Base-by-base conservation (phyloP, 2,113 vertebrate species). In the Oceanites oceanicus region DNA sequence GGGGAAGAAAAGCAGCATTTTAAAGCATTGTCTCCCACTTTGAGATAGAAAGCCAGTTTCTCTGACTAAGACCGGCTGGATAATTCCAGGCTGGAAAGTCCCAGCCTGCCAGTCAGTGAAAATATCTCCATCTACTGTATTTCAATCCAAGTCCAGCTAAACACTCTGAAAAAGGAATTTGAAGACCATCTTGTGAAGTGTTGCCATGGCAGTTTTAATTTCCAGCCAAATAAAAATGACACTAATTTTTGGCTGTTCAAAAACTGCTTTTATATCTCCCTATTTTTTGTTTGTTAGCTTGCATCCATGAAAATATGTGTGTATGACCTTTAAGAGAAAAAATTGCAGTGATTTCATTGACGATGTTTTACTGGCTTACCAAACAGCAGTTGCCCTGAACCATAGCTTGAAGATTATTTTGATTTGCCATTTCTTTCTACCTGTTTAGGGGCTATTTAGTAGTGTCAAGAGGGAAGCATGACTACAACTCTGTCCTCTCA, bases 11-110 rank as follows among this genome's bases (percentile, higher is more conserved):
- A 25, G 2, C 17, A 50, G 26, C 73, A 91, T 74, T 97, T 97
- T 94, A 96, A 93, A 92, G 91, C 56, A 95, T 95, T 96, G 79
- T 94, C 94, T 95, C 89, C 82, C 23, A 71, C 88, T 92, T 89
- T 63, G 90, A 97, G 95, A 66, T 61, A 88, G 70, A 94, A 91
- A 87, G 70, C 15, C 81, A 95, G 81, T 50, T 93, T 38, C 45
- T 88, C 77, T 73, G 87, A 87, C 84, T 85, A 75, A 92, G 93
- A 91, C 62, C 72, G 66, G 44, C 84, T 14, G 30, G 84, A 85
- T 91, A 78, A 94, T 81, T 94, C 87, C 84, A 94, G 94, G 21
- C 61, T 55, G 40, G 30, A 91, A 53, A 92, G 45, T 44, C 56
- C 36, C 36, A 82, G 76, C 56, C 70, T 94, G 76, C 21, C 91